Evolutionary conservation across 2,797 vertebrate species (phyloP), one percentile per base, ranked within the genome.

Genomic region (Molossus alvarezi): DNA sequence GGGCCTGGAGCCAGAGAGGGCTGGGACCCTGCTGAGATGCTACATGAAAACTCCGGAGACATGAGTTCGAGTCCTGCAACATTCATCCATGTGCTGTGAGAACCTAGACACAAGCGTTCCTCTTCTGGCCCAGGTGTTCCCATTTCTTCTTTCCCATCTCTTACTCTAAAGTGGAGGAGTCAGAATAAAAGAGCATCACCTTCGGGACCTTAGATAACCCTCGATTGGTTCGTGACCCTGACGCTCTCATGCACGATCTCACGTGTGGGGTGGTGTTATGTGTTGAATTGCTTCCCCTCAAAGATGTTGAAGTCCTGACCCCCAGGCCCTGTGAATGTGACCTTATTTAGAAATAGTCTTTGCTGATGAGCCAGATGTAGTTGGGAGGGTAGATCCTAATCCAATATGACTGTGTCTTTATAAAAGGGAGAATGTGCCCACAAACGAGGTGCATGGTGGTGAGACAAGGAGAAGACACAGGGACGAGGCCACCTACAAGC

Each of bases 1-100:
- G 57, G 33, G 3, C 8, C 17, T 0, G 41, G 33, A 5, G 29
- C 27, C 11, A 0, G 11, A 0, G 9, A 75, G 53, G 51, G 1
- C 87, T 1, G 4, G 15, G 37, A 20, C 9, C 27, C 82, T 1
- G 0, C 11, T 8, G 33, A 90, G 53, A 18, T 1, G 6, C 27
- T 27, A 0, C 2, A 0, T 2, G 64, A 33, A 82, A 27, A 23
- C 33, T n/a, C 18, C 1, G 10, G 41, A 23, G 53, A 14, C 0
- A 0, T 0, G 6, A 20, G 29, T 27, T 91, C 41, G 0, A 1
- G 51, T 4, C 58, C 65, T 6, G 7, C 18, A 4, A 4, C 6
- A 0, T n/a, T 0, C 37, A 25, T 3, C 2, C 0, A 0, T 2
- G 0, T 5, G 2, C 41, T 12, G 1, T 13, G 51, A 18, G 15